Base-by-base conservation (phyloP, 2,888 invertebrate genomes). In the Diarsia dahlii region DNA sequence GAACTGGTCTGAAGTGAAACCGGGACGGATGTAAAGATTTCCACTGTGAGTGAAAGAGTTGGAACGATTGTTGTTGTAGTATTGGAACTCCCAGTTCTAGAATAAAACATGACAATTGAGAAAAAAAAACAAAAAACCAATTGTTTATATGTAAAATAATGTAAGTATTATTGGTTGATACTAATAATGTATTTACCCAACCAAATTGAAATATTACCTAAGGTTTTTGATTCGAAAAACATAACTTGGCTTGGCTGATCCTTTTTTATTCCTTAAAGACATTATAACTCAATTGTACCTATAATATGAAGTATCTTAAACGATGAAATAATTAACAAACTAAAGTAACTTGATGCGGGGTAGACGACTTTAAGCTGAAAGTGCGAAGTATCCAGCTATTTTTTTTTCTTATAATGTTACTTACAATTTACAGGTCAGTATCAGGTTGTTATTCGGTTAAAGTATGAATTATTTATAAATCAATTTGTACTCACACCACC, bases 71-170 rank as follows among this genome's bases (percentile, higher is more conserved):
- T 98, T 98, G 86, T 92, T 96, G 91, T 98, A 98, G 94, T 97
- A 97, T 92, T 98, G 97, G 92, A 98, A 98, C 91, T 98, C 98
- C 97, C 97, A 97, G 91, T 98, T 98, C 97, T 97, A 90, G 52
- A 92, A 94, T 81, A 79, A 79, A 73, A 23, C 20, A 70, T 50
- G 4, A 60, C 5, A n/a, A n/a, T n/a, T n/a, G n/a, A n/a, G n/a
- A n/a, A n/a, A n/a, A n/a, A n/a, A n/a, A n/a, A n/a, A n/a, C n/a
- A n/a, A n/a, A n/a, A n/a, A n/a, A n/a, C n/a, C n/a, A n/a, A n/a
- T n/a, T n/a, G n/a, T n/a, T n/a, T n/a, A n/a, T n/a, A n/a, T n/a
- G n/a, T n/a, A n/a, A n/a, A n/a, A n/a, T n/a, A n/a, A n/a, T n/a
- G n/a, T n/a, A n/a, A n/a, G n/a, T n/a, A n/a, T n/a, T n/a, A n/a